phyloP scores from a whole-genome alignment of 1,140 invertebrate genomes.

The Thereuonema tuberculata region DNA sequence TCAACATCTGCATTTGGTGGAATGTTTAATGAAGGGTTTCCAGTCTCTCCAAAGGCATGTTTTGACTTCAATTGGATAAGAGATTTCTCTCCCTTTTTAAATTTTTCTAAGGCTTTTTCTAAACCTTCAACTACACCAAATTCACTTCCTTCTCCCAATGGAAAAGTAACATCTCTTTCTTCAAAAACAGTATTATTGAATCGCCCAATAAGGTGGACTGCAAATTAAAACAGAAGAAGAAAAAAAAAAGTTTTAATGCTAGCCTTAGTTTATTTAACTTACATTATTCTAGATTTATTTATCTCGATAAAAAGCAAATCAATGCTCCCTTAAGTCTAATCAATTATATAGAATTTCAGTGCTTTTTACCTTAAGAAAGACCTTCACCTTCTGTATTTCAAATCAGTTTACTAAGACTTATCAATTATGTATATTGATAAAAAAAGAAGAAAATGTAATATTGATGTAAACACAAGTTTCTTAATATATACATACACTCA shows the following conservation, averaged over 20 bases:
- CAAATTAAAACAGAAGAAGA: too few species aligned
- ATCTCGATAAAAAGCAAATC: conserved; percentile 1
- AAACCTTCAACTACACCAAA: conserved; percentile 61
- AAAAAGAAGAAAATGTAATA: too few species aligned
- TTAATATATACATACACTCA: too few species aligned
- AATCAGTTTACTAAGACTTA: too few species aligned
- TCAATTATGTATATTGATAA: too few species aligned
- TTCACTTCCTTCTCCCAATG: conserved; percentile 70
- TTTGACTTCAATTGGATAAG: conserved; percentile 55
- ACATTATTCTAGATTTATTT: neutral
- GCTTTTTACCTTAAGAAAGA: too few species aligned
- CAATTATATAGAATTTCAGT: too few species aligned
- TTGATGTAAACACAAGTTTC: too few species aligned
- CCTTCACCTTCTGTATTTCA: too few species aligned
- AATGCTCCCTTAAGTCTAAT: too few species aligned
- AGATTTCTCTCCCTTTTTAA: conserved; percentile 68
- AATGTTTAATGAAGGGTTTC: conserved; percentile 54
- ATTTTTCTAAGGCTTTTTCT: conserved; percentile 68
- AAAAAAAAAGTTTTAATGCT: neutral
- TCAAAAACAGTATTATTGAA: conserved; percentile 52
- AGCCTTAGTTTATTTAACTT: neutral
- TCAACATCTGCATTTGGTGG: conserved; percentile 62
- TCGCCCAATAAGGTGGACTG: conserved; percentile 64
- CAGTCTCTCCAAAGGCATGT: conserved; percentile 64
- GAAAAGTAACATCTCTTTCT: conserved; percentile 62